phyloP scores from a whole-genome alignment of 2,888 invertebrate genomes.

The Muscina levida region DNA sequence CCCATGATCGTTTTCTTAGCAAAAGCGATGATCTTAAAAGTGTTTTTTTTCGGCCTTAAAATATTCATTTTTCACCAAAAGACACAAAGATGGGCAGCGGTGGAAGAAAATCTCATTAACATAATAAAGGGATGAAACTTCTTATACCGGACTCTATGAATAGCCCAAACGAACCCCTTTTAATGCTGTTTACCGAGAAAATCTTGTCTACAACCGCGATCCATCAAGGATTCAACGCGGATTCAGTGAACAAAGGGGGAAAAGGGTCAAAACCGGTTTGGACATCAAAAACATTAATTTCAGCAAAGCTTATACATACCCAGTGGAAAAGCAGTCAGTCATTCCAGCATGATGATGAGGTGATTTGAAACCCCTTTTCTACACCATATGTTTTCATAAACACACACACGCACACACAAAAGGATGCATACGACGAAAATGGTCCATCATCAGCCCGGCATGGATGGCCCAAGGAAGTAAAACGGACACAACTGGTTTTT shows the following conservation, averaged over 20 bases:
- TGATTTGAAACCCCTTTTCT: no score
- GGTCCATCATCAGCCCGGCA: constrained; percentile 46
- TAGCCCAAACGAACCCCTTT: constrained; percentile 48
- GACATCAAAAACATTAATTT: constrained; percentile 59
- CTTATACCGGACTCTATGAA: constrained; percentile 62
- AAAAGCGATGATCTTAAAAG: no score
- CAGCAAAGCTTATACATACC: constrained; percentile 53
- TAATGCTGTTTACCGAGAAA: constrained; percentile 43
- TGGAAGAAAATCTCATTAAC: neutral
- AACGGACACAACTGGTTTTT: no score
- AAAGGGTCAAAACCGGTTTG: constrained; percentile 64
- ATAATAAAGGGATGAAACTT: constrained; percentile 61
- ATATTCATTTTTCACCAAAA: no score
- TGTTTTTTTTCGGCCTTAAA: no score
- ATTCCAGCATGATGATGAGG: no score
- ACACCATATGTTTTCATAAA: no score
- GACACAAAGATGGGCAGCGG: neutral
- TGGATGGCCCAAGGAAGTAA: neutral
- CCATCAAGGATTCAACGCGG: constrained; percentile 34
- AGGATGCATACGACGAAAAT: no score
- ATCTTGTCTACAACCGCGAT: constrained; percentile 62
- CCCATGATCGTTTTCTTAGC: no score
- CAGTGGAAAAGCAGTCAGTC: no score
- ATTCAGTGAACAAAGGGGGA: neutral
- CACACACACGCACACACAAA: no score